Base-by-base conservation (phyloP, 2,888 invertebrate species). In the Emesis furor region DNA sequence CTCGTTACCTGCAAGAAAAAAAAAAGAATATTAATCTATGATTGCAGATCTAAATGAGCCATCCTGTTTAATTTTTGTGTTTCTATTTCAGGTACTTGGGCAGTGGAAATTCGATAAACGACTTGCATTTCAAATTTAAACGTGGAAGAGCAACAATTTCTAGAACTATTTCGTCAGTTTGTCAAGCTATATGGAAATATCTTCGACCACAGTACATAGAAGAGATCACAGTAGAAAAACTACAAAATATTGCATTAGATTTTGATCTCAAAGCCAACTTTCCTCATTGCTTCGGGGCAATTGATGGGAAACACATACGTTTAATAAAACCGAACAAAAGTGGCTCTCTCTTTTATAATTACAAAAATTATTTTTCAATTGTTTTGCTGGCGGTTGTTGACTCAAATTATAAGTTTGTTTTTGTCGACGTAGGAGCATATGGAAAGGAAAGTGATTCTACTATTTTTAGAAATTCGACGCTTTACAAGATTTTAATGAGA, bases 371-470 rank as follows among this genome's bases (percentile, higher is more conserved):
- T 83, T 88, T 87, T 89, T 88, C 86, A 71, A 86, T 88, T 81
- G 85, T 89, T 83, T 83, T 89, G 83, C 82, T 89, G 76, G 86
- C 39, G 39, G 39, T 42, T 42, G 39, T 86, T 73, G 89, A 90
- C 84, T 85, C 87, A 67, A 88, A 89, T 84, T 90, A 81, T 79
- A 81, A 84, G 85, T 90, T 90, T 81, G 87, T 84, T 73, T 89
- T 86, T 84, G 85, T 88, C 77, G 88, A 88, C 87, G 81, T 89
- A 81, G 89, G 84, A 69, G 79, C 85, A 81, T 88, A 89, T 77
- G 88, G 88, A 73, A 88, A 86, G 84, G 84, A 76, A 81, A 82
- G 82, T 76, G 88, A 89, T 84, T 87, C 86, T 73, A 82, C 87
- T 78, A 84, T 89, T 81, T 89, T 87, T 84, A 84, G 72, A 87